A percentile compares a stretch with the other conserved stretches of the same genome.
These are phyloP conservation scores for Tryphoninae sp. DNA, from an alignment of 2,888 invertebrate species.

Conservation along the genomic window DNA sequence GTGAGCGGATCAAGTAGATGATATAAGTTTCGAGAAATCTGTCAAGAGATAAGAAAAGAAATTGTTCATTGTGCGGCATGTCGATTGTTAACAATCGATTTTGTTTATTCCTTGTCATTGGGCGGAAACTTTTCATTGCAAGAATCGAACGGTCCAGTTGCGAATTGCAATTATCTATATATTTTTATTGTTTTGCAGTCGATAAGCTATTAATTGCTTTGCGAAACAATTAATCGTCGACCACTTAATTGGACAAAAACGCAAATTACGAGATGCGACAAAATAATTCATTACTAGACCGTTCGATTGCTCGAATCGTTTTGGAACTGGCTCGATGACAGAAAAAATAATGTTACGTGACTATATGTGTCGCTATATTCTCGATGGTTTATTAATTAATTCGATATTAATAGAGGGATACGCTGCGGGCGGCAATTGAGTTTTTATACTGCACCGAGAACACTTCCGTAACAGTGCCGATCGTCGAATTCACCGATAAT, in stretches of 20 bases:
- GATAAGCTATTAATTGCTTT: too few species aligned
- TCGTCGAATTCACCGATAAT: slow-evolving; percentile 20
- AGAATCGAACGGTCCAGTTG: too few species aligned
- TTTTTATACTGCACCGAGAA: slow-evolving; percentile 39
- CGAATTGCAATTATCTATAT: too few species aligned
- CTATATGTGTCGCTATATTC: slow-evolving; percentile 21
- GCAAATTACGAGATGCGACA: too few species aligned
- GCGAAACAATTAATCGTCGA: too few species aligned
- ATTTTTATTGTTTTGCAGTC: too few species aligned
- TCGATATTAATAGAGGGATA: slow-evolving; percentile 39
- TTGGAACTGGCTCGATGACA: slow-evolving; percentile 42
- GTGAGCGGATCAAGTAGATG: slow-evolving; percentile 76
- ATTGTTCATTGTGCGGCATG: slow-evolving; percentile 42
- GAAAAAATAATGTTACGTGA: slow-evolving; percentile 26
- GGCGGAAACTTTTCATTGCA: too few species aligned
- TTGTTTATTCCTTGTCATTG: background rate
- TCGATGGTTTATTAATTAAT: slow-evolving; percentile 42
- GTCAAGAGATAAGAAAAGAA: slow-evolving; percentile 45
- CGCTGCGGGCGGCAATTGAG: slow-evolving; percentile 28
- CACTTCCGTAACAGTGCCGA: slow-evolving; percentile 20
- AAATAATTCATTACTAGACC: background rate
- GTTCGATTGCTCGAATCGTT: slow-evolving; percentile 34
- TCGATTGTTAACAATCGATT: slow-evolving; percentile 35
- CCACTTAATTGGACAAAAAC: too few species aligned
- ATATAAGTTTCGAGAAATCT: slow-evolving; percentile 65